Conservation (phyloP, 2,888 invertebrate genomes). For the Iselma pallidipennis region DNA sequence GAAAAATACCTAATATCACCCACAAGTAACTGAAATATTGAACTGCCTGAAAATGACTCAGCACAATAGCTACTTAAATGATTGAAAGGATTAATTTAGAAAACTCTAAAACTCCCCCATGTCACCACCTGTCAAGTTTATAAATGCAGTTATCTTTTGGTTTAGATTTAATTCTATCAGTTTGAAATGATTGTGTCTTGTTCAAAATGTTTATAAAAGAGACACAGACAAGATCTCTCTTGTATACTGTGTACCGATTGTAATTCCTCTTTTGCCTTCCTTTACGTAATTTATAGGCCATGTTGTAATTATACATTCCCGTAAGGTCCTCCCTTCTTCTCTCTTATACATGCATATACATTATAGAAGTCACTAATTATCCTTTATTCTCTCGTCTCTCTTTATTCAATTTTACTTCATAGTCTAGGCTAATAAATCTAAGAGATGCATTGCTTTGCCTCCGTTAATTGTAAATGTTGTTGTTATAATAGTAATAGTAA, state of each 20-base stretch:
- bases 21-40: too few species aligned
- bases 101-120: too few species aligned
- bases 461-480: conserved; percentile 29
- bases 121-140: too few species aligned
- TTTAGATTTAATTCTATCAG: too few species aligned
- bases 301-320: conserved; percentile 49
- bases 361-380: conserved; percentile 47
- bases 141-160: too few species aligned
- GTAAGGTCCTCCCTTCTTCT: conserved; percentile 38
- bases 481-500: conserved; percentile 7
- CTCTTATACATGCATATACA: background rate
- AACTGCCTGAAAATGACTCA: too few species aligned
- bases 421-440: conserved; percentile 36
- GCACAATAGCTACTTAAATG: too few species aligned
- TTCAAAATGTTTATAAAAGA: background rate
- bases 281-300: conserved; percentile 49
- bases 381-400: conserved; percentile 32
- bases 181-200: too few species aligned
- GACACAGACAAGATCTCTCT: conserved; percentile 43
- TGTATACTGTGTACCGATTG: conserved; percentile 46
- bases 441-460: conserved; percentile 29
- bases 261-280: conserved; percentile 40
- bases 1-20: too few species aligned
- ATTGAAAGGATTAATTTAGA: too few species aligned
- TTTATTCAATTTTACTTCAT: conserved; percentile 46